A percentile compares a stretch with the other conserved stretches of the same genome.
phyloP scores from a whole-genome alignment of 2,797 vertebrate species.

The Lacerta agilis region DNA sequence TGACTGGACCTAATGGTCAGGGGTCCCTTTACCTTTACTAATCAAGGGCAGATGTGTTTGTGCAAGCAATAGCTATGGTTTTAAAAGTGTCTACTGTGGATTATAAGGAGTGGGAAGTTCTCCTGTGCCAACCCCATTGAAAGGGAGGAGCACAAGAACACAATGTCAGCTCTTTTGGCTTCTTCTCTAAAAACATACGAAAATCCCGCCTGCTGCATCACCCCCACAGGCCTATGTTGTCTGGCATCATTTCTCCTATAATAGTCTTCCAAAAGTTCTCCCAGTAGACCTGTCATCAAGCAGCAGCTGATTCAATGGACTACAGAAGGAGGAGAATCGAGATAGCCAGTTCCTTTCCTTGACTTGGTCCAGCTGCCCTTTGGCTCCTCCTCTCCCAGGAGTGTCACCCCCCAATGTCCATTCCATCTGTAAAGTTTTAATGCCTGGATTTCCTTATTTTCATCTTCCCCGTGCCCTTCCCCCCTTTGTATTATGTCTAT shows the following conservation, averaged over 20 bases:
- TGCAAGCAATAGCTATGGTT: accelerated
- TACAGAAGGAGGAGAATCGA: too few species aligned
- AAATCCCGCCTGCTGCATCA: too few species aligned
- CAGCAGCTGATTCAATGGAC: too few species aligned
- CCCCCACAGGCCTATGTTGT: too few species aligned
- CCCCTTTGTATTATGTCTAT: too few species aligned
- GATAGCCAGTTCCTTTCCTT: neutral
- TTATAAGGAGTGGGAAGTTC: neutral
- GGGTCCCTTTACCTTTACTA: neutral
- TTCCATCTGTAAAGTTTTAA: neutral
- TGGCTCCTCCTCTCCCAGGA: neutral
- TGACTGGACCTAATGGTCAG: too few species aligned
- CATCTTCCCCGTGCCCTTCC: too few species aligned
- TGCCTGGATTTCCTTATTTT: too few species aligned
- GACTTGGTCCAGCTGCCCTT: neutral
- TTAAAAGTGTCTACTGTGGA: neutral
- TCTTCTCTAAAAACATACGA: neutral
- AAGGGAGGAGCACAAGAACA: neutral
- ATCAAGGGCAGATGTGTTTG: neutral
- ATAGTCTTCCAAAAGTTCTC: too few species aligned
- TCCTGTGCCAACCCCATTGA: neutral
- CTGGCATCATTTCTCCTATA: neutral
- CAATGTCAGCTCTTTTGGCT: neutral
- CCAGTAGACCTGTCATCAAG: too few species aligned
- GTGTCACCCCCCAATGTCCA: neutral